A percentile compares a stretch with the other conserved stretches of the same genome.
Evolutionary conservation across 2,888 invertebrate species (phyloP).

Genomic region (Dasypogon diadema): DNA sequence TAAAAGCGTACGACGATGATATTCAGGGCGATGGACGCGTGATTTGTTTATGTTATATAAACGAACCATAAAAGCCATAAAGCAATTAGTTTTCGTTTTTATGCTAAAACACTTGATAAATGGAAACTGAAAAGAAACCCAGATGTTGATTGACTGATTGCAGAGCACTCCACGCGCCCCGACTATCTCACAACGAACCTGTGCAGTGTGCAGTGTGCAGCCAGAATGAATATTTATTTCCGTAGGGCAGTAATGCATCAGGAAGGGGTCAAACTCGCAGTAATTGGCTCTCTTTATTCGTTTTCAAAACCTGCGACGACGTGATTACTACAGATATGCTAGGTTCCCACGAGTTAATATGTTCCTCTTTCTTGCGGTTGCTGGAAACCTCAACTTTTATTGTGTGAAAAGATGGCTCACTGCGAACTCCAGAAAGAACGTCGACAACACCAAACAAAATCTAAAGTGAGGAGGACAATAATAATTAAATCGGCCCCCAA

Average conservation of each 20-base stretch:
- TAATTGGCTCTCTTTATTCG: slow-evolving; percentile 34
- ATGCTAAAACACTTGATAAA: slow-evolving; percentile 27
- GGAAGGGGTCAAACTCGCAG: slow-evolving; percentile 25
- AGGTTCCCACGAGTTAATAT: slow-evolving; percentile 11
- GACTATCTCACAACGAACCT: neutral
- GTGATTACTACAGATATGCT: slow-evolving; percentile 14
- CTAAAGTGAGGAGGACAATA: neutral
- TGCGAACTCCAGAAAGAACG: too few species aligned
- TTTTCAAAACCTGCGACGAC: slow-evolving; percentile 9
- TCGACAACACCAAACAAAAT: too few species aligned
- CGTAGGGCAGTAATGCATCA: neutral
- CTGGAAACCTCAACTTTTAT: too few species aligned
- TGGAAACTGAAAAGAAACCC: slow-evolving; percentile 24
- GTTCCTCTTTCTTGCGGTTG: too few species aligned
- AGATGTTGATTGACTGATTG: slow-evolving; percentile 45
- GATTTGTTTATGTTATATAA: slow-evolving; percentile 46
- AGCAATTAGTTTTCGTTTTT: slow-evolving; percentile 41
- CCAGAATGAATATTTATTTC: slow-evolving; percentile 2
- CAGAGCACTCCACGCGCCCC: neutral
- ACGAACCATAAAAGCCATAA: slow-evolving; percentile 44
- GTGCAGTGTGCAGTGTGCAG: too few species aligned
- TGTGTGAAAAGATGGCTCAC: too few species aligned
- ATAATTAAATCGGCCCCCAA: slow-evolving; percentile 34
- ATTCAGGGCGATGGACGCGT: slow-evolving; percentile 9
- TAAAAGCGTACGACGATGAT: neutral